Base-by-base conservation (phyloP, 2,113 vertebrate genomes). In the Tretioscincus oriximinensis region DNA sequence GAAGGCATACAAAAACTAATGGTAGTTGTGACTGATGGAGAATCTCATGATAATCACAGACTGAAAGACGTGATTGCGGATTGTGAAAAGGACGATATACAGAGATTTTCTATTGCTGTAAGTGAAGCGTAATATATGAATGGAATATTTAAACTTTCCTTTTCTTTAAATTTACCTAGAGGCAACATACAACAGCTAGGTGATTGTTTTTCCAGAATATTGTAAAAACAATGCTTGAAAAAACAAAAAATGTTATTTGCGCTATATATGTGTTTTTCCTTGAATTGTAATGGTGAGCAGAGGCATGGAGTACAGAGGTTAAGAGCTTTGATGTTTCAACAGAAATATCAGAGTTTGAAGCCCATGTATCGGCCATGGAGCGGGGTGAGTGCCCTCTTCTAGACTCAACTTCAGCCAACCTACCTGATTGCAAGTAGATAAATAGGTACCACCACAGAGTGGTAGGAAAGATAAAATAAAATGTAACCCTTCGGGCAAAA, bases 21-120 rank as follows among this genome's bases (percentile, higher is more conserved):
- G 98, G 97, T 99, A 83, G 97, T 98, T 78, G 97, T 99, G 89
- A 99, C 98, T 1, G 98, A 99, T 41, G 98, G 98, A 31, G 98
- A 99, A 91, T 99, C 98, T 67, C 98, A 99, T 24, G 98, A 99
- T 90, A 95, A 90, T 85, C 85, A 96, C 78, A 90, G 81, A 18
- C 92, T 97, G 24, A 26, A 92, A 1, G 9, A 85, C 3, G 97
- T 97, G 87, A 98, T 97, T 45, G 9, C 89, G 10, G 84, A 95
- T 5, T 99, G 97, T 80, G 93, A 98, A 16, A 16, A 93, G 0
- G 96, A 99, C 77, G 91, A 86, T 80, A 98, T 99, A 84, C 96
- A 99, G 91, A 96, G 97, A 81, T 99, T 98, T 91, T 94, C 97
- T 84, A 97, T 99, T 77, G 98, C 98, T 84, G 98, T 99, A 93